Base-by-base conservation (phyloP, 1,140 invertebrate genomes). In the Drosophila tristis region DNA sequence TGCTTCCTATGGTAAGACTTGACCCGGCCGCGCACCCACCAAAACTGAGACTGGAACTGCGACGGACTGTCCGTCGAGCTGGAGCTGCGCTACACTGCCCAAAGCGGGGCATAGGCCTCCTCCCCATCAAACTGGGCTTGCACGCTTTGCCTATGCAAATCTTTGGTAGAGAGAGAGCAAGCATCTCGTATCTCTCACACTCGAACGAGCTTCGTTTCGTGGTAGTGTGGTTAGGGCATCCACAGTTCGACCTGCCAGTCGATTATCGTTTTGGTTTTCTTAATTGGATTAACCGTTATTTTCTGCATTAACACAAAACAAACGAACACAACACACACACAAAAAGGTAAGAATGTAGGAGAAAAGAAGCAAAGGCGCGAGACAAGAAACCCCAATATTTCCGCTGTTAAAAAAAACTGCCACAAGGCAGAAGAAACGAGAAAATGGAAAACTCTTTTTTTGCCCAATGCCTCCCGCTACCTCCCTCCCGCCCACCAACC, bases 281-380 rank as follows among this genome's bases (percentile, higher is more conserved):
- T 89, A 87, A 87, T 87, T 87, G 84, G 84, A 87, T 87, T 87
- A 89, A 73, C 66, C 57, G 84, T 78, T 80, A 76, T 80, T 87
- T 74, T 78, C 78, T 39, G 35, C 35, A 39, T 73, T 65, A 80
- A 49, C 47, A 65, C 67, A 68, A 72, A 74, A 55, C 48, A 49
- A 63, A 64, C 66, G 23, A 57, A 67, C 58, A 47, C 26, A 61
- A 73, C 60, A 31, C 68, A 76, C 58, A 73, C 72, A 23, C 61
- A 65, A 74, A 60, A 57, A 68, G 23, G 45, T 43, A 45, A n/a
- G 9, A 55, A 65, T 39, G 35, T 39, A 61, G 58, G 73, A 78
- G 80, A 51, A 62, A 73, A 62, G 68, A 62, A 73, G 47, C 68
- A 44, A 73, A 76, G 35, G 35, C 35, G 35, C 35, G 35, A 39